Conservation (phyloP, 2,888 invertebrate genomes). For the Eubasilissa splendida region DNA sequence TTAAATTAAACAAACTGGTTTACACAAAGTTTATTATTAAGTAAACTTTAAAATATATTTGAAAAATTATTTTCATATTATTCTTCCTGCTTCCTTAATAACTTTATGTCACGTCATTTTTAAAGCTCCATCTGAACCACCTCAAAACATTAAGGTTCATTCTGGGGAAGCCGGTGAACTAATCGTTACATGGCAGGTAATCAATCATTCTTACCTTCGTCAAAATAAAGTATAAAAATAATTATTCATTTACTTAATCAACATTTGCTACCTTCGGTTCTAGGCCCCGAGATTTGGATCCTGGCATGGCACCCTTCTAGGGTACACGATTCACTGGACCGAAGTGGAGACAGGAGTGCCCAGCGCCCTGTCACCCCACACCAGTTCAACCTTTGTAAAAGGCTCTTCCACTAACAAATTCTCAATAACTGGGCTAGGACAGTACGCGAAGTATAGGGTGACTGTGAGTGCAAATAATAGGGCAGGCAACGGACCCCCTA, state of each 20-base stretch:
- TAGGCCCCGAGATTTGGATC: constrained; percentile 79
- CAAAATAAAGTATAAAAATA: too few species aligned
- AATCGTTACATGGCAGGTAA: constrained; percentile 83
- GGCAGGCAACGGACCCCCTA: constrained; percentile 76
- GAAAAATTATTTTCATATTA: not conserved
- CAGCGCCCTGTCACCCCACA: constrained; percentile 10
- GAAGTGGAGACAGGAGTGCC: constrained; percentile 60
- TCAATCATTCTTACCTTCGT: not conserved
- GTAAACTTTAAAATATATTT: too few species aligned
- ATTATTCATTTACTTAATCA: not conserved
- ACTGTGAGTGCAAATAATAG: constrained; percentile 79
- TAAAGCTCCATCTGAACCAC: constrained; percentile 81
- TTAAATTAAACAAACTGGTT: too few species aligned
- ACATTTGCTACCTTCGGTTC: not conserved
- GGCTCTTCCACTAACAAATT: constrained; percentile 70
- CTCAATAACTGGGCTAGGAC: constrained; percentile 70
- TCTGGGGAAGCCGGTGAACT: constrained; percentile 81
- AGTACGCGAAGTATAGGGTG: constrained; percentile 78
- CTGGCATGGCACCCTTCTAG: constrained; percentile 84
- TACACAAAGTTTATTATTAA: too few species aligned
- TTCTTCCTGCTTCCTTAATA: not conserved
- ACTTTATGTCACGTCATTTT: not conserved
- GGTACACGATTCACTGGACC: constrained; percentile 83
- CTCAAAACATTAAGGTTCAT: constrained; percentile 80
- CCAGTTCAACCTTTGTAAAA: constrained; percentile 64